Evolutionary conservation across 1,140 invertebrate genomes (phyloP), one percentile per base, ranked within the genome.

Genomic region (Araneus ventricosus): DNA sequence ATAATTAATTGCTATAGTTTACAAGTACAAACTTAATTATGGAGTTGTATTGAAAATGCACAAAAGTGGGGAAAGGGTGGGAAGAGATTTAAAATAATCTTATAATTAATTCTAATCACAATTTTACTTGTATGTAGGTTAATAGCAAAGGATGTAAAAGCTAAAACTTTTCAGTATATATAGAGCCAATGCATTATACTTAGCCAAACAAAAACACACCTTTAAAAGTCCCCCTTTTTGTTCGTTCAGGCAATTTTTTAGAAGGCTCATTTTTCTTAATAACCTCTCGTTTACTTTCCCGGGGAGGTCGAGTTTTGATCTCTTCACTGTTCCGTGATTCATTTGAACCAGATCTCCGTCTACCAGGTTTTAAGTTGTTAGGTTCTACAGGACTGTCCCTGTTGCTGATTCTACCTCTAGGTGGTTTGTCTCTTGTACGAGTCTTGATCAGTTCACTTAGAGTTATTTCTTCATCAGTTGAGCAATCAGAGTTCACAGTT

Each of bases 371-470:
- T 22, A 34, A 41, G 52, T 92, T 91, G 84, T 84, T 86, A 8
- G 85, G n/a, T 41, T 90, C 92, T 24, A 80, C 39, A 24, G 92
- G 85, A 90, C 61, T 88, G 57, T 94, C 94, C 84, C 89, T 84
- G 92, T 85, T 90, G 52, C 84, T 82, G 52, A 84, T 80, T 86
- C 84, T 88, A 57, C 59, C 27, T 87, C 91, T 70, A 90, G 91
- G 41, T 34, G 57, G 91, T 79, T 67, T 79, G 34, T 57, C 52
- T 79, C 90, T 94, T 45, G 84, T 59, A 41, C 91, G 93, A n/a
- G 89, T n/a, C 85, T 94, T 94, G n/a, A 92, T 93, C 79, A 94
- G 82, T 82, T 94, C 94, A 87, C 94, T 94, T 67, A 94, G 67
- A 27, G 94, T 88, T 80, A 94, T 27, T 59, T 94, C 94, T 85